Percentiles rank a stretch among this genome's conserved stretches.
Conservation (phyloP, 1,140 invertebrate genomes). For the Zaprionus capensis region DNA sequence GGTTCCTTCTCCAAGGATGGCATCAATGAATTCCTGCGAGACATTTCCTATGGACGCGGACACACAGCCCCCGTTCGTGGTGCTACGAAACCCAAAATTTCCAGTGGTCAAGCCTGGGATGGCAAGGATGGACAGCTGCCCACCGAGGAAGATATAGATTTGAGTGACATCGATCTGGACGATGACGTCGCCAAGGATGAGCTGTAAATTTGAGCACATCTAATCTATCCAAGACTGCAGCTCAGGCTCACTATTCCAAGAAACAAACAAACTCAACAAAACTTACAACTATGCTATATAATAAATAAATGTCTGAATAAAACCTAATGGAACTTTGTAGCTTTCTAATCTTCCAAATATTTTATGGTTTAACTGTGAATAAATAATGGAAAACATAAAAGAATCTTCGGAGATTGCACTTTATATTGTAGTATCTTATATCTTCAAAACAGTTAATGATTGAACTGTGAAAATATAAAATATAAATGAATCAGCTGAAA, state of each 20-base stretch:
- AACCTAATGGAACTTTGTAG: neutral
- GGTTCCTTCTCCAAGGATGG: constrained; percentile 98
- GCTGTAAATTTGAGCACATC: constrained; percentile 86
- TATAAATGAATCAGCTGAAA: constrained; percentile 29
- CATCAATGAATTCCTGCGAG: constrained; percentile 97
- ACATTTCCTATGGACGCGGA: constrained; percentile 97
- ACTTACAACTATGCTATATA: constrained; percentile 54
- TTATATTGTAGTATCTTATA: constrained; percentile 3
- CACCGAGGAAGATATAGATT: constrained; percentile 95
- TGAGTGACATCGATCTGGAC: constrained; percentile 95
- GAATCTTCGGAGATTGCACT: neutral
- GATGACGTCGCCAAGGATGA: constrained; percentile 90
- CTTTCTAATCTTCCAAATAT: neutral
- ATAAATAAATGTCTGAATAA: constrained; percentile 39
- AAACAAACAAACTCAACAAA: constrained; percentile 22
- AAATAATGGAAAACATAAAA: constrained; percentile 30
- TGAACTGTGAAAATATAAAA: constrained; percentile 44
- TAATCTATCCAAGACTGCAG: constrained; percentile 57
- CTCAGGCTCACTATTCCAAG: constrained; percentile 59
- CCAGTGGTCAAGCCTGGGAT: constrained; percentile 94
- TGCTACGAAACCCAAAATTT: constrained; percentile 92
- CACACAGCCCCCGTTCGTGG: constrained; percentile 95
- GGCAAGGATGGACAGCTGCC: constrained; percentile 97
- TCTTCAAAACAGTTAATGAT: neutral
- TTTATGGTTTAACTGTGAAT: constrained; percentile 24